Evolutionary conservation across 2,888 invertebrate genomes (phyloP), one percentile per base, ranked within the genome.

Genomic region (Dioctria linearis): DNA sequence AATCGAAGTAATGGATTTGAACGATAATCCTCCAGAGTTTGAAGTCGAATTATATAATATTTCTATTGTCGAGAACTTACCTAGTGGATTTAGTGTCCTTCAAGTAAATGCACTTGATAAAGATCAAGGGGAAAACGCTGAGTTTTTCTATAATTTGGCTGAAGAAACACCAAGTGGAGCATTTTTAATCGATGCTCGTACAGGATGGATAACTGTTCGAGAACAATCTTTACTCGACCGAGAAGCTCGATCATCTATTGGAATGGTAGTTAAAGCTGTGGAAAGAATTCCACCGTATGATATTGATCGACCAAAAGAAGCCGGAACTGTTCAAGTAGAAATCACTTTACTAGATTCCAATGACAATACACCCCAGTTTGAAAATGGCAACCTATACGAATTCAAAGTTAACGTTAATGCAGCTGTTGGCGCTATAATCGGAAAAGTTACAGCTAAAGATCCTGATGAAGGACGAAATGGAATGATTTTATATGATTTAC

Each of bases 1-100:
- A 86, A 89, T 96, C 0, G 92, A 95, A 87, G 89, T 95, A 3
- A 86, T 94, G 54, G 95, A 96, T 85, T 88, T 95, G 8, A 95
- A 96, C 85, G 96, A 96, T 86, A 96, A 96, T 87, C 89, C 94
- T 39, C 96, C 96, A 0, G 94, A 95, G 85, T 97, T 97, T 84
- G 96, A 96, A 86, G 95, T 95, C 0, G 96, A 96, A 85, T 93
- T 95, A 85, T 96, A 97, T 86, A 96, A 96, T 85, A 96, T 97
- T 83, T 96, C 96, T 84, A 96, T 97, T 83, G 96, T 96, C 63
- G 97, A 97, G 87, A 97, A 97, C 87, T 90, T 96, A 43, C 96
- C 96, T 0, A 95, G 95, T 84, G 96, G 96, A 0, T 89, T 92
- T 84, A 86, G 88, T 84, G 87, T 88, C 0, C 84, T 89, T 0